Base-by-base conservation (phyloP, 1,140 invertebrate genomes). In the Aphelenchoides besseyi region DNA sequence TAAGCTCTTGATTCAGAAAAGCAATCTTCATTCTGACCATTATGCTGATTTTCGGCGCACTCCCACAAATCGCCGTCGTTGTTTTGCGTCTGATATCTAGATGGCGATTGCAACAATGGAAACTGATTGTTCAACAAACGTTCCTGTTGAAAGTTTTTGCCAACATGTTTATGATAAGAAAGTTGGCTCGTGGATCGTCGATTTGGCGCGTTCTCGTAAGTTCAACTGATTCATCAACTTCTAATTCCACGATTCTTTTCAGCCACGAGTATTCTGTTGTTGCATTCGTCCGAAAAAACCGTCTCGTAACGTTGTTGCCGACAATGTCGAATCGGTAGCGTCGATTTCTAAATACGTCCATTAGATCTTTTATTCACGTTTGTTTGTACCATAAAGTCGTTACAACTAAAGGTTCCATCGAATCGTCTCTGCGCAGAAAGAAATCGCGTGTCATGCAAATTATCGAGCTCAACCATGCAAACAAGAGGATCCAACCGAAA, bases 131-230 rank as follows among this genome's bases (percentile, higher is more conserved):
- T 35, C n/a, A 18, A 5, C 69, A 68, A 26, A 3, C 53, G 23
- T 70, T 70, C 36, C 23, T 70, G 66, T 12, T 70, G 30, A 70
- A 70, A 69, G 52, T 26, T 12, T 16, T 70, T 23, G 69, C n/a
- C 32, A 70, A 70, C 28, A 29, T 70, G 18, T 28, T 68, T 8
- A 26, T 70, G 18, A 26, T 69, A 18, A 28, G 32, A 9, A 71
- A 69, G 12, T 69, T 70, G 63, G 26, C 57, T 3, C 26, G 61
- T 5, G 26, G 55, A 5, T 59, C 55, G 5, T 59, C 55, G 5
- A 59, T 59, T 18, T 59, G 55, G 55, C 5, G 16, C 5, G 55
- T 59, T 28, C 16, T 18, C 5, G 55, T 59, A 33, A 59, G 55
- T 59, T 59, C 5, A 33, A 28, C 32, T 5, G 12, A 48, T 8